Evolutionary conservation across 2,888 invertebrate genomes (phyloP).

Genomic region (Amiota mariae): DNA sequence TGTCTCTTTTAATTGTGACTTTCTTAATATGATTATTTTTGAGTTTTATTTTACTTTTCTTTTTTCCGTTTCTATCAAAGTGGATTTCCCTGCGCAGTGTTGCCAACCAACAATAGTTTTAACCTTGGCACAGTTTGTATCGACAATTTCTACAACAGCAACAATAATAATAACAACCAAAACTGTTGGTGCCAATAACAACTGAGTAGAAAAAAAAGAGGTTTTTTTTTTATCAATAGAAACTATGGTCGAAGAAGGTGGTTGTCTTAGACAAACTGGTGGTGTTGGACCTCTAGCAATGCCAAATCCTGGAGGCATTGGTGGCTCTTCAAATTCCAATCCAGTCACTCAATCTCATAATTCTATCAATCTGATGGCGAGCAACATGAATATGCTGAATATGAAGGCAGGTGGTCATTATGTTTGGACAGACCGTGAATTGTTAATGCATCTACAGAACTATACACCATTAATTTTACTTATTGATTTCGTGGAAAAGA

Average conservation of each 20-base stretch:
- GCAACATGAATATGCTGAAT: slow-evolving; percentile 55
- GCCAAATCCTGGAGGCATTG: slow-evolving; percentile 47
- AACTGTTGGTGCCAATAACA: not conserved
- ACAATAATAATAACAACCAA: not conserved
- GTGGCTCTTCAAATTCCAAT: slow-evolving; percentile 29
- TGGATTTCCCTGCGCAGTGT: not conserved
- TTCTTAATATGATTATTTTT: no score
- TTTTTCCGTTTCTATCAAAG: not conserved
- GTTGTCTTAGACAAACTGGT: slow-evolving; percentile 62
- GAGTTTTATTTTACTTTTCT: no score
- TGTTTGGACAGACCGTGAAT: slow-evolving; percentile 65
- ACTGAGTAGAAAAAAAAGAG: not conserved
- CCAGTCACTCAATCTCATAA: slow-evolving; percentile 34
- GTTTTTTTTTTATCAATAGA: slow-evolving; percentile 12
- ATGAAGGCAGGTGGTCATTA: slow-evolving; percentile 54
- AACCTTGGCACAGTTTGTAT: slow-evolving; percentile 54
- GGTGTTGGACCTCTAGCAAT: slow-evolving; percentile 47
- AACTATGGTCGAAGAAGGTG: slow-evolving; percentile 59
- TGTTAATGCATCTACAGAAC: slow-evolving; percentile 67
- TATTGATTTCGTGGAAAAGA: slow-evolving; percentile 69
- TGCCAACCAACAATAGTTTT: not conserved
- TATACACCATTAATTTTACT: slow-evolving; percentile 65
- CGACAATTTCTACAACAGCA: slow-evolving; percentile 38
- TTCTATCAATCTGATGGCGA: slow-evolving; percentile 38
- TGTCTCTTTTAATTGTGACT: no score